Percentiles rank a stretch among this genome's conserved stretches.
Evolutionary conservation across 2,888 invertebrate species (phyloP).

Genomic region (Aleiodes leptofemur): DNA sequence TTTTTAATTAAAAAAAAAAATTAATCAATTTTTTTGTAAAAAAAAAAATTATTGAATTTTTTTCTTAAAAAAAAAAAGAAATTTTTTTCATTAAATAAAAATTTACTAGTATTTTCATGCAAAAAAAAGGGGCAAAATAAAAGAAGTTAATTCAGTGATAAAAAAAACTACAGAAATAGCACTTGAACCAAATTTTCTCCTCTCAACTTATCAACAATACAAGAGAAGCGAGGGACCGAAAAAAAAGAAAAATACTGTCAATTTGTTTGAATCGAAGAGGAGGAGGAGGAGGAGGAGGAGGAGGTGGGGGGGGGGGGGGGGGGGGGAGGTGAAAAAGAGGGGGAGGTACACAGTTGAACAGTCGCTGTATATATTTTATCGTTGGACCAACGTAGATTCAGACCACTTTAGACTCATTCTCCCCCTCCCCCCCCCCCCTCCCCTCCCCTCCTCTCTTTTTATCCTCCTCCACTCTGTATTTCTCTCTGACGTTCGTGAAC

Average conservation of each 20-base stretch:
- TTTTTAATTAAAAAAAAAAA: too few relatives aligned
- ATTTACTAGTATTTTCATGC: too few relatives aligned
- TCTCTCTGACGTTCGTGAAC: conserved; percentile 39
- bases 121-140: too few relatives aligned
- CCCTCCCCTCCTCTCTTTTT: neutral
- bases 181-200: too few relatives aligned
- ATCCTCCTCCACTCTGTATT: conserved; percentile 31
- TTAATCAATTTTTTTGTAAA: too few relatives aligned
- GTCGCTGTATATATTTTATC: conserved; percentile 32
- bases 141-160: too few relatives aligned
- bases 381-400: conserved; percentile 51
- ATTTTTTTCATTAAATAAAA: too few relatives aligned
- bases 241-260: neutral
- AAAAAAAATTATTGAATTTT: too few relatives aligned
- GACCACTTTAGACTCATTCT: conserved; percentile 51
- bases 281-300: neutral
- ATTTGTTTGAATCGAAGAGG: conserved; percentile 42
- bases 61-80: too few relatives aligned
- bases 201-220: too few relatives aligned
- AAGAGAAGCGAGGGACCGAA: too few relatives aligned
- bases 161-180: too few relatives aligned
- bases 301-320: conserved; percentile 4
- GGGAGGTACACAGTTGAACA: neutral
- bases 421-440: conserved; percentile 18
- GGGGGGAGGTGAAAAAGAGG: neutral